Evolutionary conservation across 2,888 invertebrate genomes (phyloP), one percentile per base, ranked within the genome.

Genomic region (Drosophila suboccidentalis): DNA sequence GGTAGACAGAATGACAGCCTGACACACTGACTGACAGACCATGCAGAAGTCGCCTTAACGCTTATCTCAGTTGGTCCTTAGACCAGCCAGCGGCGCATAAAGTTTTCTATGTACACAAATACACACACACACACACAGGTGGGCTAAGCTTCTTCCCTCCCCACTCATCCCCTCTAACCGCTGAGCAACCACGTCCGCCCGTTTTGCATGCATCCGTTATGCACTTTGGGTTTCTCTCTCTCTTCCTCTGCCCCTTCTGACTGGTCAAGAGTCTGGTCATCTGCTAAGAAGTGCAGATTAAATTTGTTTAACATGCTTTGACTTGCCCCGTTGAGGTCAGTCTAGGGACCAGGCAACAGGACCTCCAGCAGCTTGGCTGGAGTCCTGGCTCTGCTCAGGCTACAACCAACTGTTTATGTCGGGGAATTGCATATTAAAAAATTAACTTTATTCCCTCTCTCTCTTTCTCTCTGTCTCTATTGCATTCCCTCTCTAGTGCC

Each of bases 251-350:
- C 8, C 8, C 0, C 36, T 32, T 10, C 13, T 15, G 6, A 38
- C 66, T 77, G 75, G 73, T 78, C 75, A 75, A 71, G 62, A 22
- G 75, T 63, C 29, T 51, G 51, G 10, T 53, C 44, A 78, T 69
- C 78, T 72, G 77, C 68, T 69, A 80, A 89, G 89, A 89, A 86
- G 86, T 85, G 90, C 86, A 86, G 90, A 86, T 86, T 86, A 89
- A 86, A 86, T 86, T 86, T 86, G 86, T 80, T 86, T 82, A 86
- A 89, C 90, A 89, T 87, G 86, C 86, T 89, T 89, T 76, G 71
- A 72, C 78, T 71, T 64, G 57, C 66, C 63, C 59, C 53, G 76
- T 61, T 87, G 85, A 76, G 81, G 84, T 69, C 65, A 70, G 79
- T 60, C 71, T 13, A 22, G 66, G 75, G 46, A 66, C 54, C 36